Evolutionary conservation across 2,797 vertebrate species (phyloP).

Genomic region (Gouania willdenowi): DNA sequence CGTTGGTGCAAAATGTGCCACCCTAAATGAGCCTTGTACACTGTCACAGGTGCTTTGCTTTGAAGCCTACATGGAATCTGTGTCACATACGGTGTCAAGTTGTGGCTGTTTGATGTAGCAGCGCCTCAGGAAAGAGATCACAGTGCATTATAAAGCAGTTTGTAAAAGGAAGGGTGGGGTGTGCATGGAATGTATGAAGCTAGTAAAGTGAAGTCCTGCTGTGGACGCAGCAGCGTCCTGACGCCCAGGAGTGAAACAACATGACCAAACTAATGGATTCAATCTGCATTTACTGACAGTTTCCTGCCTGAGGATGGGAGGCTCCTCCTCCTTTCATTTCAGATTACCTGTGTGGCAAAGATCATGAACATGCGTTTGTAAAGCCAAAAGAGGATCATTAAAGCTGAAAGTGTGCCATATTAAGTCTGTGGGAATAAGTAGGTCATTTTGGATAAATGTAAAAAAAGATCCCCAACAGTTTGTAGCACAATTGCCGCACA

Average conservation of each 20-base stretch:
- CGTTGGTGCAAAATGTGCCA: conserved; percentile 26
- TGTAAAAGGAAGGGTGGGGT: conserved; percentile 40
- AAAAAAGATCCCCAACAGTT: too few species aligned
- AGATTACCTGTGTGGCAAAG: conserved; percentile 7
- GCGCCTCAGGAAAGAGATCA: conserved; percentile 65
- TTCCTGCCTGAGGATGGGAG: conserved; percentile 22
- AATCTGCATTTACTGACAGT: conserved; percentile 41
- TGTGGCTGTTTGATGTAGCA: conserved; percentile 60
- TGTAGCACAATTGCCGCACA: too few species aligned
- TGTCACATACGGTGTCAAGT: conserved; percentile 51
- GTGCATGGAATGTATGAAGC: conserved; percentile 37
- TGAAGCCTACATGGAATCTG: conserved; percentile 41
- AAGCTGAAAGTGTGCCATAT: not conserved
- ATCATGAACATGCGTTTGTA: conserved; percentile 1
- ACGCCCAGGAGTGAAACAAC: conserved; percentile 34
- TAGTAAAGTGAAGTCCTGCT: conserved; percentile 66
- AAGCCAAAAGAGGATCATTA: not conserved
- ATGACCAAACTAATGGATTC: conserved; percentile 53
- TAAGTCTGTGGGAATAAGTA: not conserved
- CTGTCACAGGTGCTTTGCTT: conserved; percentile 27
- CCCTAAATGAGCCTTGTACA: conserved; percentile 37
- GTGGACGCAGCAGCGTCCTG: conserved; percentile 40
- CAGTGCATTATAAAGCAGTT: conserved; percentile 70
- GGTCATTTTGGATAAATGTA: too few species aligned
- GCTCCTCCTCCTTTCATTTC: conserved; percentile 16